Conservation (phyloP, 2,797 vertebrate species). For the Diceros bicornis region DNA sequence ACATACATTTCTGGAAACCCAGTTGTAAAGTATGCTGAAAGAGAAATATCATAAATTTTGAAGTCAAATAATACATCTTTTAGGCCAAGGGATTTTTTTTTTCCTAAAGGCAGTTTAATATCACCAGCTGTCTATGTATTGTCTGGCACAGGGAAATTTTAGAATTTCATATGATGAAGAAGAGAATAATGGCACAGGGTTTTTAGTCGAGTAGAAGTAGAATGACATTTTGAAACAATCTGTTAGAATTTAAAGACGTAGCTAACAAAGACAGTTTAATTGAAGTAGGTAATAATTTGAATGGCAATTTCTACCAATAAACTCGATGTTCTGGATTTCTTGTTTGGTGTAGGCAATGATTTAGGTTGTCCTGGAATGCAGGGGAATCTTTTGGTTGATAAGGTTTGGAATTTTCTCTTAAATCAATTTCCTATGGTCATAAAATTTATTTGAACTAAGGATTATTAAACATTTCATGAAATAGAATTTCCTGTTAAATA, state of each 20-base stretch:
- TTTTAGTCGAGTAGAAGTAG: conserved; percentile 33
- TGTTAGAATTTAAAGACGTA: conserved; percentile 37
- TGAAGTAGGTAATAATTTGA: conserved; percentile 20
- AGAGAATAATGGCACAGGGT: background rate
- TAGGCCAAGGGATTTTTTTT: background rate
- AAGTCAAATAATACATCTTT: conserved; percentile 30
- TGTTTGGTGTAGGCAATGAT: background rate
- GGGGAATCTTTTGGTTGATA: background rate
- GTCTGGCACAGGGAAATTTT: conserved; percentile 4
- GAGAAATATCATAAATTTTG: background rate
- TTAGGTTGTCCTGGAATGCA: conserved; percentile 12
- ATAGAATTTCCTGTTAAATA: conserved; percentile 50
- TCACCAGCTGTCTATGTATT: background rate
- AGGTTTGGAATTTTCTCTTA: conserved; percentile 22
- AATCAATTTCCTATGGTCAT: background rate
- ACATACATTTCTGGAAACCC: conserved; percentile 6
- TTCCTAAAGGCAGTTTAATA: background rate
- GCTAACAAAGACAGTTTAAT: conserved; percentile 6
- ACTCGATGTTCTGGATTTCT: background rate
- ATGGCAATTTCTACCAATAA: background rate
- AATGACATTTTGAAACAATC: conserved; percentile 57
- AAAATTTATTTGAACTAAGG: conserved; percentile 34
- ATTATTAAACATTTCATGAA: conserved; percentile 53
- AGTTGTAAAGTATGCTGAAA: conserved; percentile 52
- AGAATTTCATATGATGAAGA: background rate